Evolutionary conservation across 2,888 invertebrate species (phyloP), one percentile per base, ranked within the genome.

Genomic region (Cremastinae sp.): DNA sequence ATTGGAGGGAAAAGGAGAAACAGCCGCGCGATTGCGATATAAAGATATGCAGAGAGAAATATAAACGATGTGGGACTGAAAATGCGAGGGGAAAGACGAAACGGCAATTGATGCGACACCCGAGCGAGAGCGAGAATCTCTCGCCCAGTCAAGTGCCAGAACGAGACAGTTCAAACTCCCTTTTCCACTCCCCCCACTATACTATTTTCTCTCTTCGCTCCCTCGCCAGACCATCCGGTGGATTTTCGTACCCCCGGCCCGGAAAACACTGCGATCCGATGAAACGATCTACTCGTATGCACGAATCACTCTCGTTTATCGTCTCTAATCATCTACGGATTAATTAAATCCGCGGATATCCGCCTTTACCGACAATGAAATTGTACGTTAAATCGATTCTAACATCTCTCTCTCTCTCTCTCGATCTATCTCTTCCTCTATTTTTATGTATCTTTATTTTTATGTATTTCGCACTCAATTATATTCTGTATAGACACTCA

Each of bases 301-400:
- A 75, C 82, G 82, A 85, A 84, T 85, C 83, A 81, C 81, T 78
- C 78, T 78, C 80, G 83, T 84, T 84, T 82, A 80, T 80, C 75
- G 74, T 75, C 80, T 79, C 82, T 82, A 84, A 86, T 87, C 82
- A 84, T 83, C 80, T 82, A 73, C 78, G 79, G 84, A 86, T 86
- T 87, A 85, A 86, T 87, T 84, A 83, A 82, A 86, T 85, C 86
- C 81, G 80, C 84, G 82, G 82, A 81, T 83, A 85, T 84, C 66
- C 68, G 58, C 74, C 38, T 58, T 74, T 69, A 43, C 62, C 28
- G 45, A 43, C 45, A 22, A 34, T 22, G 41, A 41, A 16, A 58
- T 36, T 28, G 43, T 54, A 20, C 38, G 8, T 0, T 12, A 3
- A 28, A 9, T 49, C 59, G 28, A 28, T 28, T n/a, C 28, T 28